Evolutionary conservation across 2,888 invertebrate genomes (phyloP).

Genomic region (Aromia moschata): DNA sequence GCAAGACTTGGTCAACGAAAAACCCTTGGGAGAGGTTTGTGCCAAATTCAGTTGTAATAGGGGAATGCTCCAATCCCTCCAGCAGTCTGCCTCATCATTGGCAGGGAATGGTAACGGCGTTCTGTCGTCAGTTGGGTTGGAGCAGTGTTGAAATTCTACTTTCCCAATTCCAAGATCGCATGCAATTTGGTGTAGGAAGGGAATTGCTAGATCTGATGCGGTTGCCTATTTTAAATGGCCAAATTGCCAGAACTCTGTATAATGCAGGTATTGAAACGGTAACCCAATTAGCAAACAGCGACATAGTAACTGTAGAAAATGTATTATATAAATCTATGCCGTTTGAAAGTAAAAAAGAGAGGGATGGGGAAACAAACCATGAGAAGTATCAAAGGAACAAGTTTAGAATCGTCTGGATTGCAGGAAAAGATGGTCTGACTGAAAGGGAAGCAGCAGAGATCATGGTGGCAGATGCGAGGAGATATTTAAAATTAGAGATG

Average conservation of each 20-base stretch:
- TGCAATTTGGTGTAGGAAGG: conserved; percentile 90
- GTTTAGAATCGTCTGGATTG: conserved; percentile 79
- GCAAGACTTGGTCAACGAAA: conserved; percentile 92
- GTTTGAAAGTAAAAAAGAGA: conserved; percentile 83
- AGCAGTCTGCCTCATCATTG: conserved; percentile 94
- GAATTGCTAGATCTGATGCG: conserved; percentile 93
- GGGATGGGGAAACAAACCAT: conserved; percentile 74
- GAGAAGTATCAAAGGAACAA: conserved; percentile 74
- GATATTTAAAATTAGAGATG: conserved; percentile 75
- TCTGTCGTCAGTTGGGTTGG: conserved; percentile 94
- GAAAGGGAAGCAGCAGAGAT: conserved; percentile 82
- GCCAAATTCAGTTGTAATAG: conserved; percentile 85
- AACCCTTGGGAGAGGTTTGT: conserved; percentile 82
- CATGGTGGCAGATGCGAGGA: conserved; percentile 77
- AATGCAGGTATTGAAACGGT: conserved; percentile 83
- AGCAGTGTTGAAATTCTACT: conserved; percentile 87
- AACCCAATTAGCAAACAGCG: conserved; percentile 80
- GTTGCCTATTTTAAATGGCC: conserved; percentile 82
- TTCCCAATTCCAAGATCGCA: conserved; percentile 90
- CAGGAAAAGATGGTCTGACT: conserved; percentile 82
- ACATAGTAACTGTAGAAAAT: conserved; percentile 75
- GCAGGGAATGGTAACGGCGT: conserved; percentile 98
- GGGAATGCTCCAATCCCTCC: conserved; percentile 91
- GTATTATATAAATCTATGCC: conserved; percentile 81
- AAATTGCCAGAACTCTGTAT: conserved; percentile 84